Conservation (phyloP, 2,888 invertebrate species). For the Temnothorax rugatulus region DNA sequence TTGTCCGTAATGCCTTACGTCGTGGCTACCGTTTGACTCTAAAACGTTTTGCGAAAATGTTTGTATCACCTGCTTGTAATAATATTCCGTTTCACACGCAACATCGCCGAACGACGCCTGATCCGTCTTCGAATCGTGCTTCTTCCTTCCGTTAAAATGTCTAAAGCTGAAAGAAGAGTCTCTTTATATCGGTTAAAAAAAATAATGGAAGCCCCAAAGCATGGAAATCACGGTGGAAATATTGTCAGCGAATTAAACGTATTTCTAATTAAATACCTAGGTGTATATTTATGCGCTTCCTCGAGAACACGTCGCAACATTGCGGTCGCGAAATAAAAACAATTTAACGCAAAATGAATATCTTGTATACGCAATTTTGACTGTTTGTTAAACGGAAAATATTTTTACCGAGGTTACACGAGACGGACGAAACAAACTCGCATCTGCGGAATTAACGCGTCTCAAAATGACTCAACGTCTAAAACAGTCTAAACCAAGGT, state of each 20-base stretch:
- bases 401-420: background rate
- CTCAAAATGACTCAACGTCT: background rate
- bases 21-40: background rate
- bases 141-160: slow-evolving; percentile 63
- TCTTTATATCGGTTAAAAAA: background rate
- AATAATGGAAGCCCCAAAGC: slow-evolving; percentile 38
- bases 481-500: background rate
- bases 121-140: slow-evolving; percentile 62
- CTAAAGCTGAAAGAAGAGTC: slow-evolving; percentile 44
- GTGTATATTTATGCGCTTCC: background rate
- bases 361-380: background rate
- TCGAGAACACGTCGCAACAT: slow-evolving; percentile 62
- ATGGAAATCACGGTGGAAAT: background rate
- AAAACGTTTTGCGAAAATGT: slow-evolving; percentile 3
- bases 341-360: background rate
- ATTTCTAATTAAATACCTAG: slow-evolving; percentile 41
- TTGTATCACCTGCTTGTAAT: slow-evolving; percentile 75
- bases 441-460: background rate
- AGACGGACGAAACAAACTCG: slow-evolving; percentile 22
- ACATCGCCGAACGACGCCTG: slow-evolving; percentile 59
- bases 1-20: background rate
- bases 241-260: background rate
- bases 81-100: slow-evolving; percentile 78
- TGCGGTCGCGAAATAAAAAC: background rate
- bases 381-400: background rate